Conservation (phyloP, 2,797 vertebrate species). For the Zenarchopterus dispar region DNA sequence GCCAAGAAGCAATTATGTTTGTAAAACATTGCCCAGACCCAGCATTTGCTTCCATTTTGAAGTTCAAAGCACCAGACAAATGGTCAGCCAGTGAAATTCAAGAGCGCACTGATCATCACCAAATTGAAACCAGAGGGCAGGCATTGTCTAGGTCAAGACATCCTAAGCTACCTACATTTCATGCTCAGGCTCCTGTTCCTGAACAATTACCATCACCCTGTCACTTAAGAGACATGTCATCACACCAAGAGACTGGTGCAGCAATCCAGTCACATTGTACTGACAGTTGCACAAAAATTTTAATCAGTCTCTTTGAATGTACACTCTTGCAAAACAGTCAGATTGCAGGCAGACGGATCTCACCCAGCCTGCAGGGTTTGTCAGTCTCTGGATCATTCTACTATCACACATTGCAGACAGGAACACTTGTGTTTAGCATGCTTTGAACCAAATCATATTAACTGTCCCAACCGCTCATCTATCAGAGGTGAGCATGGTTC, state of each 20-base stretch:
- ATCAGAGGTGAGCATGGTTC: rapidly evolving
- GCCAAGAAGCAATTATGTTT: slow-evolving; percentile 36
- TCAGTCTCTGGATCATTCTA: slow-evolving; percentile 19
- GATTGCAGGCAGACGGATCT: background rate
- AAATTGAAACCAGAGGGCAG: background rate
- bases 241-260: no score
- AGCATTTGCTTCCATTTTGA: slow-evolving; percentile 1
- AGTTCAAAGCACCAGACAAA: slow-evolving; percentile 26
- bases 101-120: slow-evolving; percentile 18
- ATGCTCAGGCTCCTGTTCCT: background rate
- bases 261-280: background rate
- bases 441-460: slow-evolving; percentile 25
- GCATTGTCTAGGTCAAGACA: background rate
- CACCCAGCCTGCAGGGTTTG: slow-evolving; percentile 20
- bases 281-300: background rate
- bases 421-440: slow-evolving; percentile 30
- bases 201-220: background rate
- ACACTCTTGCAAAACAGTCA: slow-evolving; percentile 24
- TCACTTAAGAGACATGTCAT: background rate
- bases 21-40: slow-evolving; percentile 15
- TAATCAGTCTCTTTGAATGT: slow-evolving; percentile 11
- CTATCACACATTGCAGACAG: slow-evolving; percentile 24
- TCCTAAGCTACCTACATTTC: background rate
- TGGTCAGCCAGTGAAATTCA: slow-evolving; percentile 35
- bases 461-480: background rate